Evolutionary conservation across 2,113 vertebrate species (phyloP), one percentile per base, ranked within the genome.

Genomic region (Xenotilapia flavipinnis): DNA sequence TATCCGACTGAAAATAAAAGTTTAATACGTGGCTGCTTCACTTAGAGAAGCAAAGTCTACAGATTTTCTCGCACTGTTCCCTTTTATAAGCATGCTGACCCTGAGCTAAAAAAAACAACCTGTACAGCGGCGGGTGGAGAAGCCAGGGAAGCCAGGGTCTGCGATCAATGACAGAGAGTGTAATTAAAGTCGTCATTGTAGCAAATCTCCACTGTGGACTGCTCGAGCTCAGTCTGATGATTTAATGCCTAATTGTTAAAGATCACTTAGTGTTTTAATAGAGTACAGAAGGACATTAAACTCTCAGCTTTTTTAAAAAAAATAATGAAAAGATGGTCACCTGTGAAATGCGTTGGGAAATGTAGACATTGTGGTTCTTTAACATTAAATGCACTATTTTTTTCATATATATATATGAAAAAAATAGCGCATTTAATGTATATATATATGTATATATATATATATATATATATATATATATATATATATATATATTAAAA

Each of bases 391-490:
- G 9, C 38, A 26, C 65, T 1, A 36, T 62, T 33, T 36, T 56
- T 36, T 28, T 26, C 11, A 26, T 55, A 4, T n/a, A 3, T 3
- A 1, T 51, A 3, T 9, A 1, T 9, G 28, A 28, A 28, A 28
- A 28, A 28, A 28, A 28, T 28, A 28, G 28, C 5, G 28, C 28
- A 28, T 28, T 28, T 28, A 28, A 9, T 7, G 2, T 3, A 6
- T 13, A 13, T 3, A 0, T 31, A 1, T 31, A 6, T 7, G 6
- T 13, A 13, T 3, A 0, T 31, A 1, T 31, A 6, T 7, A 1
- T 3, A 26, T 23, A 23, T 38, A 5, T 38, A 5, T 33, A 3
- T 33, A 8, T 8, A 3, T 7, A 33, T 7, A 2, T 7, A 33
- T 33, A 1, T 33, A 7, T 7, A 1, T 33, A 1, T 33, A 1